Percentiles rank a stretch among this genome's conserved stretches.
phyloP scores from a whole-genome alignment of 2,888 invertebrate genomes.

The Coleophora deauratella region DNA sequence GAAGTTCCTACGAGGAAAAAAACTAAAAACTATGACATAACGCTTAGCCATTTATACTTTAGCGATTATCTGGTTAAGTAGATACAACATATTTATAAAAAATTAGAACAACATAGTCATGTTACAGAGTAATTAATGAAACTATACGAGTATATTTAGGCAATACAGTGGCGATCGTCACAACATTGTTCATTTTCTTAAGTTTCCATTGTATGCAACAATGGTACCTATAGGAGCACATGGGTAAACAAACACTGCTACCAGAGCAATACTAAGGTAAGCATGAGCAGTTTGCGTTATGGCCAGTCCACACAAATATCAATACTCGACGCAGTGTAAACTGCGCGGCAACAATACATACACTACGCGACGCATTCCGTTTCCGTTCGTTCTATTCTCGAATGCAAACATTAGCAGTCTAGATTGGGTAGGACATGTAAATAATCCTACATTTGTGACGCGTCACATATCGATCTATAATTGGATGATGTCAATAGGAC shows the following conservation, averaged over 20 bases:
- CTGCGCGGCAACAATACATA: constrained; percentile 25
- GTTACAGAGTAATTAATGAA: too few relatives aligned
- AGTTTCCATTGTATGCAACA: too few relatives aligned
- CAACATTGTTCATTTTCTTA: too few relatives aligned
- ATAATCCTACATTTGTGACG: constrained; percentile 24
- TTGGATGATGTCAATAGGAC: constrained; percentile 44
- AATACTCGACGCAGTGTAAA: neutral
- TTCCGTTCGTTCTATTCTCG: constrained; percentile 51
- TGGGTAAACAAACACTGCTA: neutral
- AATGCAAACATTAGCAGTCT: constrained; percentile 13
- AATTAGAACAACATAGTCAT: too few relatives aligned
- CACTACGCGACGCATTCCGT: constrained; percentile 28
- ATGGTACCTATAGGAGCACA: neutral
- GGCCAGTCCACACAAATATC: constrained; percentile 2
- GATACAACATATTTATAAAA: too few relatives aligned
- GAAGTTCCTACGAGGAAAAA: too few relatives aligned
- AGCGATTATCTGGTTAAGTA: too few relatives aligned
- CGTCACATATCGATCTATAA: constrained; percentile 31
- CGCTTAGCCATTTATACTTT: too few relatives aligned
- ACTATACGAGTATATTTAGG: too few relatives aligned
- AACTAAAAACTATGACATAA: too few relatives aligned
- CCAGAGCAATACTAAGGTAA: neutral
- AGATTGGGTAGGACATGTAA: constrained; percentile 20
- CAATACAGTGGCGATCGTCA: neutral
- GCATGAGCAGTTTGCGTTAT: neutral